phyloP scores from a whole-genome alignment of 2,888 invertebrate species.

The Meghimatium bilineatum region DNA sequence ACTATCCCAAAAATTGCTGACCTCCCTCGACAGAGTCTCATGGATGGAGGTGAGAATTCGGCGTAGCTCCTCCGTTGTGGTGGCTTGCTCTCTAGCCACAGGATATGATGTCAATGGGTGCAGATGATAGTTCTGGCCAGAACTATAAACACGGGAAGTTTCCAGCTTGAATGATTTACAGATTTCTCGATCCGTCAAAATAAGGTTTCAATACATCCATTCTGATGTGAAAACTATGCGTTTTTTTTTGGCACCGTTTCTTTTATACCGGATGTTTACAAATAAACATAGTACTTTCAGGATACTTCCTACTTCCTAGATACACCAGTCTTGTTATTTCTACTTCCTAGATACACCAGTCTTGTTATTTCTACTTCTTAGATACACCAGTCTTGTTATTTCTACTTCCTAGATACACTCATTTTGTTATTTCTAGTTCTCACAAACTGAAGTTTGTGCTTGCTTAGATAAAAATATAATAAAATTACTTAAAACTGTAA shows the following conservation, averaged over 20 bases:
- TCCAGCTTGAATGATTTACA: background rate
- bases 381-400: too few relatives aligned
- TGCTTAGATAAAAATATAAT: too few relatives aligned
- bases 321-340: too few relatives aligned
- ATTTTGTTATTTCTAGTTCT: too few relatives aligned
- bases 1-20: slow-evolving; percentile 23
- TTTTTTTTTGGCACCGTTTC: background rate
- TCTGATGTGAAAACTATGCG: background rate
- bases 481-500: too few relatives aligned
- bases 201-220: background rate
- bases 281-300: background rate
- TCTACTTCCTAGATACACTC: too few relatives aligned
- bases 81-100: slow-evolving; percentile 21
- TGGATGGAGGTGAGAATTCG: slow-evolving; percentile 33
- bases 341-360: too few relatives aligned
- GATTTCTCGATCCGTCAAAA: slow-evolving; percentile 5
- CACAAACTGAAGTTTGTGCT: too few relatives aligned
- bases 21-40: slow-evolving; percentile 39
- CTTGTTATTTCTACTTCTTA: too few relatives aligned
- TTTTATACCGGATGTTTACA: background rate
- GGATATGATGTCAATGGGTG: background rate
- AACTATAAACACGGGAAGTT: background rate
- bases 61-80: slow-evolving; percentile 44
- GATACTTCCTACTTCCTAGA: too few relatives aligned
- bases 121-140: background rate